Percentiles rank a stretch among this genome's conserved stretches.
Conservation (phyloP, 2,888 invertebrate species). For the Phorcus lineatus region DNA sequence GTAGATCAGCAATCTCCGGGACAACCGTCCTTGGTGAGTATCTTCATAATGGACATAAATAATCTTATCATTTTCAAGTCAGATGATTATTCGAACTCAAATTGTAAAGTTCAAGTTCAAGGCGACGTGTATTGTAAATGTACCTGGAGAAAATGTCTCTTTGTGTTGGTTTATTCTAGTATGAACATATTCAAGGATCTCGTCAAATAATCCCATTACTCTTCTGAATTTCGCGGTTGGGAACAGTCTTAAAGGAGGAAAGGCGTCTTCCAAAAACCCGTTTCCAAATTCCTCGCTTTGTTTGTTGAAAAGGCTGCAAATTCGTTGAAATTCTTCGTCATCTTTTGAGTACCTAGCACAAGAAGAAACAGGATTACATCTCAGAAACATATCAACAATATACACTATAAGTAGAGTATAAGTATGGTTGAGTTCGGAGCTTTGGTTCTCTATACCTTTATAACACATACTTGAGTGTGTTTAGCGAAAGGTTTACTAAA, state of each 20-base stretch:
- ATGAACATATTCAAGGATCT: background rate
- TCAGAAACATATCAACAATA: no score
- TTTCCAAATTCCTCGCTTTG: background rate
- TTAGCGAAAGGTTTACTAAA: no score
- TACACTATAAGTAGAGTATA: no score
- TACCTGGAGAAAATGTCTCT: constrained; percentile 12
- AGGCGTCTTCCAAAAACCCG: constrained; percentile 18
- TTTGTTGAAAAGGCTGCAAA: constrained; percentile 5
- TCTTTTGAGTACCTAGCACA: constrained; percentile 1
- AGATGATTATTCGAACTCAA: no score
- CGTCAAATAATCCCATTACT: background rate
- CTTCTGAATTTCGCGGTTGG: constrained; percentile 15
- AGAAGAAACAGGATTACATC: background rate
- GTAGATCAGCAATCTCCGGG: background rate
- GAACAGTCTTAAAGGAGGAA: constrained; percentile 10
- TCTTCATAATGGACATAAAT: no score
- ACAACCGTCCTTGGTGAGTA: no score
- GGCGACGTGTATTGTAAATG: background rate
- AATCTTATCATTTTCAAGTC: no score
- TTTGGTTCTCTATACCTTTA: no score
- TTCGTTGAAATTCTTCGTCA: background rate
- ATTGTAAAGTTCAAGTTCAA: no score
- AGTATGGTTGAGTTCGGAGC: no score
- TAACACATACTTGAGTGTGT: no score
- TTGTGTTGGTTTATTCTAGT: background rate